A percentile compares a stretch with the other conserved stretches of the same genome.
These are phyloP conservation scores for Choloepus hoffmanni DNA, from an alignment of 2,113 vertebrate species.

Conservation along the genomic window DNA sequence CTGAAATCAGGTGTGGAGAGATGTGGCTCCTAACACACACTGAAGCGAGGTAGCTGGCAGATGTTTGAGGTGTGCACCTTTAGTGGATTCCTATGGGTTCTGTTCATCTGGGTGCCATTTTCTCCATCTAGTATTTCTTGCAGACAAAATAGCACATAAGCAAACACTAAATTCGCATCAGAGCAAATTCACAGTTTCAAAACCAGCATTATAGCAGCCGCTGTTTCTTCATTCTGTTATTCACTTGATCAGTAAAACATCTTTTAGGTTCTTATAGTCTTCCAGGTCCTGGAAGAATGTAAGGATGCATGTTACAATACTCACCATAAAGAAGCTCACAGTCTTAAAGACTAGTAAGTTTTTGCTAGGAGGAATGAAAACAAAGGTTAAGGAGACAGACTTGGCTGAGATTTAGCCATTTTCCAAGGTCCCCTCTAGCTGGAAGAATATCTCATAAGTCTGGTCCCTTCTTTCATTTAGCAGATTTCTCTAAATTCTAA, in stretches of 20 bases:
- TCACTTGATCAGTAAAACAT: neutral
- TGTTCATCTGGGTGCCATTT: neutral
- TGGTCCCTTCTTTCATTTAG: neutral
- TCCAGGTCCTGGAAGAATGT: neutral
- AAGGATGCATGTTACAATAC: neutral
- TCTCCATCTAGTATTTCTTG: neutral
- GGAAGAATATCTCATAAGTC: neutral
- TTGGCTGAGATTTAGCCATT: neutral
- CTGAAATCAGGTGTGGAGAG: neutral
- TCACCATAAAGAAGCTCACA: neutral
- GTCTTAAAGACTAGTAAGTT: neutral
- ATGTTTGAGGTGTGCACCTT: neutral
- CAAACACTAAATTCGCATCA: neutral
- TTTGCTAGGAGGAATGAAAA: neutral
- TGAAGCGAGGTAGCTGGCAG: neutral
- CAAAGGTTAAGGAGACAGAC: neutral
- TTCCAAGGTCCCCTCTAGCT: neutral
- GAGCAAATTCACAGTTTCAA: neutral
- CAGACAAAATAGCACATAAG: neutral
- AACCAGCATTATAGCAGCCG: neutral
- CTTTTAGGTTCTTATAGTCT: neutral
- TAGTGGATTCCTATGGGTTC: rapidly evolving
- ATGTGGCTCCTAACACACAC: neutral
- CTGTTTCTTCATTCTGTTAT: neutral
- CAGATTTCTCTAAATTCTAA: neutral